Percentiles rank a stretch among this genome's conserved stretches.
Evolutionary conservation across 2,888 invertebrate genomes (phyloP).

Genomic region (Drosophila nr. medialis): DNA sequence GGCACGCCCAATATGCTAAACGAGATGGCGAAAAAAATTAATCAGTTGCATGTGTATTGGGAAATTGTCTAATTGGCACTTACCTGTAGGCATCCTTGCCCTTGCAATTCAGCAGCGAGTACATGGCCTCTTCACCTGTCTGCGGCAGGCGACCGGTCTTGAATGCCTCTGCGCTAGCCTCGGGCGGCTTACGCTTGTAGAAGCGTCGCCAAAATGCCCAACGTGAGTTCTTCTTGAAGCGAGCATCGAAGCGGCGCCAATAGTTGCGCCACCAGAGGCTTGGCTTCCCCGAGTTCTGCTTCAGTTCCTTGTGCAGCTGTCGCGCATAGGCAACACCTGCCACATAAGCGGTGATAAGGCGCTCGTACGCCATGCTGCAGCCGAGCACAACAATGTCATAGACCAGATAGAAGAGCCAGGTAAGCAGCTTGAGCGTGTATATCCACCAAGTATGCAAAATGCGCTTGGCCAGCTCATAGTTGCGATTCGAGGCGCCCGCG

Average conservation of each 20-base stretch:
- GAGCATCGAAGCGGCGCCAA: conserved; percentile 82
- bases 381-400: conserved; percentile 93
- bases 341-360: conserved; percentile 73
- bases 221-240: conserved; percentile 83
- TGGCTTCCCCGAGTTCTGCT: conserved; percentile 83
- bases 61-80: conserved; percentile 6
- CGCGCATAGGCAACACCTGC: conserved; percentile 73
- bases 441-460: conserved; percentile 86
- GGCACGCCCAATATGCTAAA: conserved; percentile 94
- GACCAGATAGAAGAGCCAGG: conserved; percentile 92
- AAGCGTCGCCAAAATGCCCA: conserved; percentile 84
- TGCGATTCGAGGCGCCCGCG: conserved; percentile 82
- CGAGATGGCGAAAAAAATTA: conserved; percentile 5
- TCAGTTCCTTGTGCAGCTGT: conserved; percentile 81
- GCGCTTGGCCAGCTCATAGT: conserved; percentile 85
- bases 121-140: conserved; percentile 98
- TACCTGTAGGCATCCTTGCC: conserved; percentile 98
- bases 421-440: conserved; percentile 87
- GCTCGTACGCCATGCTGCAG: conserved; percentile 83
- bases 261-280: conserved; percentile 82
- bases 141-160: conserved; percentile 88
- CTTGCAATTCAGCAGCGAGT: conserved; percentile 95
- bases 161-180: conserved; percentile 80
- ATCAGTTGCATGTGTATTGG: not conserved
- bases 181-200: conserved; percentile 84